A percentile compares a stretch with the other conserved stretches of the same genome.
These are phyloP conservation scores for Apteryx owenii DNA, from an alignment of 2,113 vertebrate genomes.

Conservation along the genomic window DNA sequence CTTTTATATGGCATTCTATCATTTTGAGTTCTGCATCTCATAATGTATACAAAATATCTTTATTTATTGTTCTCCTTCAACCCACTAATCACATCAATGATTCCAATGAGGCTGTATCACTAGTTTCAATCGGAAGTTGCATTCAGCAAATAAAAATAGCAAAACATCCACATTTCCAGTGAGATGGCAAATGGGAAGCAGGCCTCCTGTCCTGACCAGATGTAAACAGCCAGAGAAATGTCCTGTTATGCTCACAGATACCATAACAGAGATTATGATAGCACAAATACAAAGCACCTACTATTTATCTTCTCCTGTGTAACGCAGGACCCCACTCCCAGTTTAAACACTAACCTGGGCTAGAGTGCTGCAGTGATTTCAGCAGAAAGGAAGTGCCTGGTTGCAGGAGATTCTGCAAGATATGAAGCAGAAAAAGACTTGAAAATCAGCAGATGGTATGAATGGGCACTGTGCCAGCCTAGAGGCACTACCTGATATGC, in stretches of 20 bases:
- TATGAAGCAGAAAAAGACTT: not conserved
- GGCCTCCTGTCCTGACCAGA: not conserved
- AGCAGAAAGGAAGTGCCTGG: not conserved
- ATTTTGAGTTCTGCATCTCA: not conserved
- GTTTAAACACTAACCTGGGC: not conserved
- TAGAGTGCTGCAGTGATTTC: not conserved
- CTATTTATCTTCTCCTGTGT: not conserved
- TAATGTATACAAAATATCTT: not conserved
- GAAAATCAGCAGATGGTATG: constrained; percentile 56
- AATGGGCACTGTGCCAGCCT: not conserved
- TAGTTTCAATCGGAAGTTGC: not conserved
- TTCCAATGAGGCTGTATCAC: not conserved
- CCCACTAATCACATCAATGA: not conserved
- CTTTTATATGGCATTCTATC: not conserved
- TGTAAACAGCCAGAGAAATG: not conserved
- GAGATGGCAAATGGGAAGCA: not conserved
- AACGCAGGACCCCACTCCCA: not conserved
- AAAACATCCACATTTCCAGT: not conserved
- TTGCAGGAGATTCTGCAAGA: not conserved
- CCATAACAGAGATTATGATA: not conserved
- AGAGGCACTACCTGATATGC: not conserved
- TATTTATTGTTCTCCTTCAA: not conserved
- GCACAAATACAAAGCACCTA: not conserved
- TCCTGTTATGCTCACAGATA: not conserved
- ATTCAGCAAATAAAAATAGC: not conserved